Evolutionary conservation across 2,888 invertebrate species (phyloP).

Genomic region (Hesperia comma): DNA sequence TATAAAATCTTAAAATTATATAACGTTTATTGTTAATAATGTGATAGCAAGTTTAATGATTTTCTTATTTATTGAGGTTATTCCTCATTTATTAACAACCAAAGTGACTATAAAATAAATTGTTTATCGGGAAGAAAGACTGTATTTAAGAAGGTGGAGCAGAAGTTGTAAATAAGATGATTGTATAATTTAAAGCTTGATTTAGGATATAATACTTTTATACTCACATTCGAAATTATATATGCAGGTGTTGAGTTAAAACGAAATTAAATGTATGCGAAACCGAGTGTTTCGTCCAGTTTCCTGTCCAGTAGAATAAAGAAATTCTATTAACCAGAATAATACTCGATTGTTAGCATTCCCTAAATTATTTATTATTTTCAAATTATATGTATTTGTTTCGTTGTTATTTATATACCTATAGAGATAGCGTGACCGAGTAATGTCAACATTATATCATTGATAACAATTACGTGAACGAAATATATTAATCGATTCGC

Average conservation of each 20-base stretch:
- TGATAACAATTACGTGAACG: background rate
- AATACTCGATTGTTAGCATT: constrained; percentile 29
- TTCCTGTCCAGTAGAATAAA: constrained; percentile 25
- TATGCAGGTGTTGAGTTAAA: constrained; percentile 13
- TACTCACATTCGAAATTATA: constrained; percentile 26
- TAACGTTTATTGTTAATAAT: constrained; percentile 18
- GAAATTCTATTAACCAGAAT: constrained; percentile 1
- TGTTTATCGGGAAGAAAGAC: constrained; percentile 30
- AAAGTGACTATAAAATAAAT: constrained; percentile 29
- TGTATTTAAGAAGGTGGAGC: constrained; percentile 26
- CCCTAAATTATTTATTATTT: constrained; percentile 8
- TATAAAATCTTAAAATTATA: constrained; percentile 27
- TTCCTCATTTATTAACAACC: constrained; percentile 29
- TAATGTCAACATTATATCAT: background rate
- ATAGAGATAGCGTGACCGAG: background rate
- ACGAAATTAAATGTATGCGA: constrained; percentile 4
- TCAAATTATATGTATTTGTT: background rate
- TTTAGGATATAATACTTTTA: constrained; percentile 25
- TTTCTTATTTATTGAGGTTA: constrained; percentile 36
- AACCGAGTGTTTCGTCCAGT: background rate
- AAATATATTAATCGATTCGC: background rate
- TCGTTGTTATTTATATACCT: constrained; percentile 3
- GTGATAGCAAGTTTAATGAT: constrained; percentile 30
- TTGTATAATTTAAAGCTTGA: constrained; percentile 10
- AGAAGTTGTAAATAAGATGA: constrained; percentile 26